Evolutionary conservation across 2,888 invertebrate genomes (phyloP), one percentile per base, ranked within the genome.

Genomic region (Cryptus armator): DNA sequence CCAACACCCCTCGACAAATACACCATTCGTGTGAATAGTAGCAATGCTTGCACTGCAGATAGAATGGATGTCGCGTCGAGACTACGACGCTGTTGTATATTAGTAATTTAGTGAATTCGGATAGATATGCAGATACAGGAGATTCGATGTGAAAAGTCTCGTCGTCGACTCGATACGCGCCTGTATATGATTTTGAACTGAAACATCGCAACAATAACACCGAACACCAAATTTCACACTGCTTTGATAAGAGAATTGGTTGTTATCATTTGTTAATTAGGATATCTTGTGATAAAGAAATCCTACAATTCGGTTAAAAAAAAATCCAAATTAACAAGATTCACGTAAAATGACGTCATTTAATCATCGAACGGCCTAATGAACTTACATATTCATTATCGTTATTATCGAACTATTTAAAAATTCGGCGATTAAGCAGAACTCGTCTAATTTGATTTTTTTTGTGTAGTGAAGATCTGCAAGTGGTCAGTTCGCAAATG

Each of bases 21-120:
- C 53, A 5, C 9, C 19, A 19, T 10, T 53, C 16, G 53, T 19
- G 53, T 19, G 53, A 53, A 19, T 19, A 19, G 19, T 12, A 9
- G 53, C 53, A 3, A 53, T 19, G 12, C 53, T 53, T 19, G 53
- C 53, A 53, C 19, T 37, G 37, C 37, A 10, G 53, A 10, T 53
- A 53, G 53, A 53, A 53, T 53, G 16, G 16, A 53, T 53, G 53
- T 53, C n/a, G 53, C 16, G 53, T 53, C 19, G 53, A 53, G 53
- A 16, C 53, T 53, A 16, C 53, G 16, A 9, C 19, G 16, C 19
- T 19, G 16, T 19, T 19, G 53, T 16, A 53, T 53, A 53, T 53
- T 53, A 16, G 53, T 9, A 53, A 53, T 53, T 19, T 53, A 53
- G 53, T 19, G 53, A 16, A 16, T 19, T 16, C 53, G n/a, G 19